Conservation (phyloP, 2,888 invertebrate genomes). For the Stenolophus ochropezus region DNA sequence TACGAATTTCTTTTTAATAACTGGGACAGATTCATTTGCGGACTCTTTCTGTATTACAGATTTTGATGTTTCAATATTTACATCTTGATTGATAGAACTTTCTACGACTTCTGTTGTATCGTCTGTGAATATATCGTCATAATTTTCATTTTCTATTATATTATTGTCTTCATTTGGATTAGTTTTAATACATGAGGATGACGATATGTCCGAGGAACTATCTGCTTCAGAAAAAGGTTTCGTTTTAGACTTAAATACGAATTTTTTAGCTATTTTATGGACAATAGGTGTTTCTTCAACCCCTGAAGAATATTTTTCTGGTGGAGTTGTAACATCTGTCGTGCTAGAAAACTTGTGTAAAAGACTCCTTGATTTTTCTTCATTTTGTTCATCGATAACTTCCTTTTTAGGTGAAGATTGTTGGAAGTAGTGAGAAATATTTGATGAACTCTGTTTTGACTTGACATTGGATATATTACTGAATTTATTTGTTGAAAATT, state of each 20-base stretch:
- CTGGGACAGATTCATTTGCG: conserved; percentile 11
- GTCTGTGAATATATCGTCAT: neutral
- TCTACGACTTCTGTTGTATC: neutral
- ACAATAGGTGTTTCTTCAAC: neutral
- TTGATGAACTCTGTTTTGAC: neutral
- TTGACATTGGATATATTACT: neutral
- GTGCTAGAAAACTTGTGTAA: neutral
- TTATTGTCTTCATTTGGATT: neutral
- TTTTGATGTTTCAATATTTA: too few species aligned
- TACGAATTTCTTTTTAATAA: conserved; percentile 20
- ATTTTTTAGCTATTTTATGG: conserved; percentile 16
- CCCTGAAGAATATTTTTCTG: neutral
- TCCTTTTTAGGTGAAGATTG: too few species aligned
- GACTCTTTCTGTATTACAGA: too few species aligned
- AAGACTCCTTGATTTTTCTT: too few species aligned
- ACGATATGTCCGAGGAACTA: neutral
- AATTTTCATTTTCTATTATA: neutral
- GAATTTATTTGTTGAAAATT: conserved; percentile 13
- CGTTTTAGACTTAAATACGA: conserved; percentile 15
- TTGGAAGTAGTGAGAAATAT: conserved; percentile 14
- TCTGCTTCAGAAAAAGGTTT: neutral
- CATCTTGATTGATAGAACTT: too few species aligned
- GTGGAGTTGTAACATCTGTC: neutral
- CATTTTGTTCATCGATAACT: too few species aligned
- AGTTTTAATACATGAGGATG: neutral